Base-by-base conservation (phyloP, 2,797 vertebrate species). In the Rhinophrynus dorsalis region DNA sequence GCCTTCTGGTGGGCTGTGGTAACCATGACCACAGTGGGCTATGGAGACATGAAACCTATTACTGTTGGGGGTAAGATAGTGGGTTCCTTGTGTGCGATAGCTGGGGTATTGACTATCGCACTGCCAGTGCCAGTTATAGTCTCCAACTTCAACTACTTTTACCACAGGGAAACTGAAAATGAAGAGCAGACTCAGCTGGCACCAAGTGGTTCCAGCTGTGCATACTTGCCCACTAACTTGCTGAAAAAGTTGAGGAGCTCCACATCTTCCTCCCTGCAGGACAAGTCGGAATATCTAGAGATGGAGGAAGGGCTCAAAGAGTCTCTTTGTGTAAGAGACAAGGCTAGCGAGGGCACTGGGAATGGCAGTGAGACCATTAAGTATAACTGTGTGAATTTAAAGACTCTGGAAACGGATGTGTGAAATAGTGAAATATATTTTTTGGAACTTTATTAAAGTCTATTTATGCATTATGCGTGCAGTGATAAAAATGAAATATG, bases 71-170 rank as follows among this genome's bases (percentile, higher is more conserved):
- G 97, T 57, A 99, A 99, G 83, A 99, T 99, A 32, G 97, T 99
- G 27, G 97, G 97, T 78, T 99, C 97, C 56, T 86, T 99, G 50
- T 99, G 97, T 86, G 97, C 97, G 79, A 99, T 99, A 58, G 97
- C 97, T 0, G 97, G 97, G 69, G 97, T 99, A 79, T 83, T 99
- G 76, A 99, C 97, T 85, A 99, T 99, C 80, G 97, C 97, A 80
- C 91, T 99, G 63, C 97, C 97, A 56, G 97, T 99, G 79, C 97
- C 97, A 56, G 97, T 99, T 83, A 99, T 99, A 74, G 97, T 99
- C 80, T 99, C 97, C 86, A 99, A 99, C 90, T 99, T 99, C 85
- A 99, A 99, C 89, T 99, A 99, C 88, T 99, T 99, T 82, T 99
- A 99, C 84, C 97, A 99, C 81, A 84, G 97, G 83, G 96, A 99